These are phyloP conservation scores for Acanthacorydalis orientalis DNA, from an alignment of 2,888 invertebrate genomes.

Conservation along the genomic window DNA sequence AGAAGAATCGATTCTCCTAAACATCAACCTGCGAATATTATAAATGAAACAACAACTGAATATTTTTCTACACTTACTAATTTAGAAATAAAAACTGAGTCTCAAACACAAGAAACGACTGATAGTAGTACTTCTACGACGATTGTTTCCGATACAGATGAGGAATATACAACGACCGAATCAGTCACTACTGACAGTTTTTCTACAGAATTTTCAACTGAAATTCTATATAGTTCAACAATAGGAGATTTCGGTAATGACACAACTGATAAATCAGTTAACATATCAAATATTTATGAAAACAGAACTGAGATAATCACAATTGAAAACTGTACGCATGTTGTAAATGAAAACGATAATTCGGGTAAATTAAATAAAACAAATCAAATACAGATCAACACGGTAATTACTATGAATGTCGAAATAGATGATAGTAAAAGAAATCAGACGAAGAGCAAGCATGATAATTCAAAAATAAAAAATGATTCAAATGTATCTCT, in stretches of 20 bases:
- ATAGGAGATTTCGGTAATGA: neutral
- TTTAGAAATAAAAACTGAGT: too few species aligned
- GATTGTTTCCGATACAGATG: neutral
- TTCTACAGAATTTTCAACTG: conserved; percentile 10
- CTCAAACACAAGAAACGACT: neutral
- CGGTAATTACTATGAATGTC: neutral
- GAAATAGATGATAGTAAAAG: neutral
- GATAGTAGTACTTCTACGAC: neutral
- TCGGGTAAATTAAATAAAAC: neutral
- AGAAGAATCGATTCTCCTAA: neutral
- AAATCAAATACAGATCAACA: neutral
- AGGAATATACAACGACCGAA: conserved; percentile 8
- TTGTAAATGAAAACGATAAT: neutral
- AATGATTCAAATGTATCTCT: too few species aligned
- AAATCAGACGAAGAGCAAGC: too few species aligned
- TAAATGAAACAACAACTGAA: too few species aligned
- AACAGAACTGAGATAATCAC: conserved; percentile 4
- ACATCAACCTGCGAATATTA: too few species aligned
- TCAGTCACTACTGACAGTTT: conserved; percentile 7
- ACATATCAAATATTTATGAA: neutral
- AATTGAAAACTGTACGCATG: conserved; percentile 2
- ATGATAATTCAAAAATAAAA: too few species aligned
- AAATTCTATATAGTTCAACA: conserved; percentile 15
- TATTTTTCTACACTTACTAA: too few species aligned
- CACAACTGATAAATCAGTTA: neutral